Evolutionary conservation across 1,140 invertebrate genomes (phyloP).

Genomic region (Lepidurus couesii): DNA sequence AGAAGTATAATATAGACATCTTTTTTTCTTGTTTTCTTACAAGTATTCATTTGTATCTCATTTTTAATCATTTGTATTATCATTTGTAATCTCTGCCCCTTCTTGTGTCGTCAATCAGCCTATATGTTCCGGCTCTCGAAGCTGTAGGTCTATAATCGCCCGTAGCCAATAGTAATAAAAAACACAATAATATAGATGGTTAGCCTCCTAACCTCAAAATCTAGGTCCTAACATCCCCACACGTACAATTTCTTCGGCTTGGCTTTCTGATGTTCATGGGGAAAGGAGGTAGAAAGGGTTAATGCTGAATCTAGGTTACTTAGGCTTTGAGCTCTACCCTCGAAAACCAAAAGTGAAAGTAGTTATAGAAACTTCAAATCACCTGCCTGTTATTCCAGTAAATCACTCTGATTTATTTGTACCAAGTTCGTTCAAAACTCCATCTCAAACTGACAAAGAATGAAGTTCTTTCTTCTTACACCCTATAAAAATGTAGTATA

Average conservation of each 20-base stretch:
- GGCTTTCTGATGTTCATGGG: not conserved
- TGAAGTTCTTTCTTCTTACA: no score
- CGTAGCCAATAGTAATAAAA: not conserved
- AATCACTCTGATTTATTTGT: no score
- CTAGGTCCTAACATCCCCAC: not conserved
- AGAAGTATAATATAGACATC: no score
- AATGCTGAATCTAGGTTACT: conserved; percentile 12
- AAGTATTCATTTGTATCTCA: no score
- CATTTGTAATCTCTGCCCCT: no score
- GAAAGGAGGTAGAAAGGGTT: conserved; percentile 5
- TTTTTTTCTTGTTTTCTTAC: no score
- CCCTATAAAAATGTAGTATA: no score
- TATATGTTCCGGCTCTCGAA: not conserved
- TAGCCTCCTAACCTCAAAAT: conserved; percentile 13
- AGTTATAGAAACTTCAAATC: not conserved
- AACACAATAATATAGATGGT: not conserved
- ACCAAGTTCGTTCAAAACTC: no score
- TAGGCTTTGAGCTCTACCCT: not conserved
- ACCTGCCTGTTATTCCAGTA: not conserved
- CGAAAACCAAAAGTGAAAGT: not conserved
- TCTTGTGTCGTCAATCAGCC: not conserved
- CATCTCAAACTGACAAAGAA: no score
- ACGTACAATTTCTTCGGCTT: not conserved
- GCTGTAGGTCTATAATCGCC: not conserved
- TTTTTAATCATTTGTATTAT: no score